A percentile compares a stretch with the other conserved stretches of the same genome.
phyloP scores from a whole-genome alignment of 2,797 vertebrate genomes.

The Capromys pilorides region DNA sequence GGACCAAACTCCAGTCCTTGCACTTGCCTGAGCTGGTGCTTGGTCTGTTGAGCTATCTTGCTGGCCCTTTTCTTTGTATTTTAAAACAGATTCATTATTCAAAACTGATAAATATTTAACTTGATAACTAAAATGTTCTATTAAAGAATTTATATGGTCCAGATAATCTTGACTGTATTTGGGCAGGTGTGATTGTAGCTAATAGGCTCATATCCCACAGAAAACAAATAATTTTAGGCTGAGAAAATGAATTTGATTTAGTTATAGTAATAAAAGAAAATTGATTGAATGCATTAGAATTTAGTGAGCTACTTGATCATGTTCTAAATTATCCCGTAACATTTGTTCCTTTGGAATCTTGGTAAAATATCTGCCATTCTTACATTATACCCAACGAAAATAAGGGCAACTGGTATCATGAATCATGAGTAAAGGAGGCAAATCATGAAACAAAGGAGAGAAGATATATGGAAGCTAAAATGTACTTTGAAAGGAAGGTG shows the following conservation, averaged over 20 bases:
- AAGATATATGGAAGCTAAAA: not conserved
- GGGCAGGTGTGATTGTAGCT: not conserved
- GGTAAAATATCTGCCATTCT: slow-evolving; percentile 26
- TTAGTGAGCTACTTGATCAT: slow-evolving; percentile 51
- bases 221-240: slow-evolving; percentile 45
- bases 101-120: slow-evolving; percentile 52
- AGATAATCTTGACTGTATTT: not conserved
- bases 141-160: not conserved
- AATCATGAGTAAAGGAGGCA: too few species aligned
- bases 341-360: slow-evolving; percentile 47
- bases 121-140: slow-evolving; percentile 37
- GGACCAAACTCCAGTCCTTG: too few species aligned
- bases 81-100: not conserved
- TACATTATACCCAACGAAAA: too few species aligned
- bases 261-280: slow-evolving; percentile 14
- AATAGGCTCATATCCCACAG: slow-evolving; percentile 23
- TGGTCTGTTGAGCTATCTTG: too few species aligned
- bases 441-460: not conserved
- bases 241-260: slow-evolving; percentile 44
- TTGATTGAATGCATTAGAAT: slow-evolving; percentile 43
- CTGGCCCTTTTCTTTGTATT: not conserved
- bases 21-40: too few species aligned
- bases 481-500: not conserved
- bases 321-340: slow-evolving; percentile 39
- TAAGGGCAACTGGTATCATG: too few species aligned